Base-by-base conservation (phyloP, 2,888 invertebrate genomes). In the Panopea generosa region DNA sequence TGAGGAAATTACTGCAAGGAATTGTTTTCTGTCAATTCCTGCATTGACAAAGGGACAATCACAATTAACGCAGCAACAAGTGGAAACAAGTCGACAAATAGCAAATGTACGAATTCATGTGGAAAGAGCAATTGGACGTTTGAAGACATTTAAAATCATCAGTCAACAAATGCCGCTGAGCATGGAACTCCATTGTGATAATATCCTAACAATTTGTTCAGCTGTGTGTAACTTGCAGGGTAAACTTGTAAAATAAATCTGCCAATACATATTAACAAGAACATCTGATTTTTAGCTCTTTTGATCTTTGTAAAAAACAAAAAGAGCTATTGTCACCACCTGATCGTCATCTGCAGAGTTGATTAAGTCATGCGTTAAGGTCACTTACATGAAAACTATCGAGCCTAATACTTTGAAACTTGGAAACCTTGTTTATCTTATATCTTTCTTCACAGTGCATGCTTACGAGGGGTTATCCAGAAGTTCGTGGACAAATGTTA, bases 101-200 rank as follows among this genome's bases (percentile, higher is more conserved):
- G 74, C 83, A 14, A 52, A 78, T 62, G 53, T 73, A 2, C n/a
- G 81, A 49, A 83, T 79, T 33, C 78, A 82, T 77, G 81, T 84
- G 1, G 84, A 82, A 53, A 16, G 77, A 9, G 79, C 78, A 2
- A 83, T 84, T 29, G 45, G 16, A 45, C 6, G 45, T 9, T n/a
- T 45, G 6, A 45, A 4, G 16, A 9, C 6, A 9, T 45, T 45
- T 20, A 45, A n/a, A 45, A 45, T 45, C 6, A 9, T 45, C 9
- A 9, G 9, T 4, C 9, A 16, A 16, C 3, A 20, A 16, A 4
- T 45, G 45, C 16, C 16, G 6, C 16, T 16, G n/a, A 45, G 16
- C 45, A 45, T 45, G 45, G 45, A 9, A 4, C 45, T n/a, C 6
- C 45, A 45, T 45, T 45, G 29, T 24, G 61, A 61, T 24, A 61